These are phyloP conservation scores for Spinus pinus DNA, from an alignment of 2,797 vertebrate species.

Conservation along the genomic window DNA sequence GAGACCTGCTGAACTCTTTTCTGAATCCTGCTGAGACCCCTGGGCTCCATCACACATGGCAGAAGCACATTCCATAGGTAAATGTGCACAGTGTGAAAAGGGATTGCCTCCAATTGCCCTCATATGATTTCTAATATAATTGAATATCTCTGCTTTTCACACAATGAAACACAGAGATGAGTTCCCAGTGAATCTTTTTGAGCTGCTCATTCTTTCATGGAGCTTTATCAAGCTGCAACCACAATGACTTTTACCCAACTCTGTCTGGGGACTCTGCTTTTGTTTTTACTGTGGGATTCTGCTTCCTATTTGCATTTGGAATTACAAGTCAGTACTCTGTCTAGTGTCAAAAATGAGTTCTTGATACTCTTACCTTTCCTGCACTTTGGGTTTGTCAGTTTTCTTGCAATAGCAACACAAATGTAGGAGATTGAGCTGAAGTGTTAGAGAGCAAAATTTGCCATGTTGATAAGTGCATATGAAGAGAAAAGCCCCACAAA, in stretches of 20 bases:
- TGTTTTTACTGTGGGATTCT: neutral
- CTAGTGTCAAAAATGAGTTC: neutral
- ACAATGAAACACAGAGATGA: neutral
- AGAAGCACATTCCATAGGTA: neutral
- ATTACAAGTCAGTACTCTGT: neutral
- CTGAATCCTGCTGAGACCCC: neutral
- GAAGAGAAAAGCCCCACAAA: neutral
- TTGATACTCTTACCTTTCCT: neutral
- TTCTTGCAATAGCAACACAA: neutral
- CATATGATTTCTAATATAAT: neutral
- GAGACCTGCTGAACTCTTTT: neutral
- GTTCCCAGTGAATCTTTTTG: neutral
- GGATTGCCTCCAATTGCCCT: neutral
- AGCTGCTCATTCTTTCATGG: neutral
- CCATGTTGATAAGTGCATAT: neutral
- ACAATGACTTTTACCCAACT: neutral
- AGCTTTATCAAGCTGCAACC: constrained; percentile 7
- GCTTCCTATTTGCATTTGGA: neutral
- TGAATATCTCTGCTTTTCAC: neutral
- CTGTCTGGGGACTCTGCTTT: neutral
- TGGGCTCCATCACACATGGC: neutral
- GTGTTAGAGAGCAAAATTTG: neutral
- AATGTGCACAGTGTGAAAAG: neutral
- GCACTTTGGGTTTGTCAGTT: neutral
- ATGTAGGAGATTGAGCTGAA: neutral